Percentiles rank a stretch among this genome's conserved stretches.
phyloP scores from a whole-genome alignment of 2,113 vertebrate genomes.

The Acrocephalus kingi region DNA sequence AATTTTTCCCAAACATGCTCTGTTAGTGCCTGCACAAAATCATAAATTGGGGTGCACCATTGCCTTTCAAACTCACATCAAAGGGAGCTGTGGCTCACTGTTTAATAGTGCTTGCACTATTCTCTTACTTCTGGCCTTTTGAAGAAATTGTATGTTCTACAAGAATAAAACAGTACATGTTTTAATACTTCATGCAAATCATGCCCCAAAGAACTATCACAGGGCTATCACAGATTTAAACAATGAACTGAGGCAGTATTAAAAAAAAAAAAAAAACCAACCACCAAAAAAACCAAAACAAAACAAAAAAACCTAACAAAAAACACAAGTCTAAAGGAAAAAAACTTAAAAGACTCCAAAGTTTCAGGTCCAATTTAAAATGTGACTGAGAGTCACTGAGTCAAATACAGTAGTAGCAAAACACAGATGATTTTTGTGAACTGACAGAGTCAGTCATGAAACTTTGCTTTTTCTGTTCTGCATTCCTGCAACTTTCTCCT shows the following conservation, averaged over 20 bases:
- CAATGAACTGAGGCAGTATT: rapidly evolving
- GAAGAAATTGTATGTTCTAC: neutral
- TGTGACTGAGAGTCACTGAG: neutral
- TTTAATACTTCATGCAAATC: neutral
- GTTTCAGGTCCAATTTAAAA: neutral
- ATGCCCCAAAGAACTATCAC: neutral
- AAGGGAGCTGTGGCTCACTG: neutral
- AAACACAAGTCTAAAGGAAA: neutral
- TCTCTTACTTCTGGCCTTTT: neutral
- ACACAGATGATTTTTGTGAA: neutral
- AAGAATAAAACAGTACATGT: neutral
- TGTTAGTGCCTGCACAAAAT: neutral
- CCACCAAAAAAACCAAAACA: too few species aligned
- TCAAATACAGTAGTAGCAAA: neutral
- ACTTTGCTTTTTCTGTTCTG: neutral
- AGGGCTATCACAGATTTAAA: neutral
- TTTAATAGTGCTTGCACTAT: neutral
- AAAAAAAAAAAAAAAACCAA: neutral
- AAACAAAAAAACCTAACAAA: neutral
- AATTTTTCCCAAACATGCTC: conserved; percentile 28
- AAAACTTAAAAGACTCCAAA: neutral
- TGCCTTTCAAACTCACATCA: neutral
- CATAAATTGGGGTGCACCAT: neutral
- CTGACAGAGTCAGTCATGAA: neutral
- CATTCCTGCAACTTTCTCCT: neutral